Percentiles rank a stretch among this genome's conserved stretches.
phyloP scores from a whole-genome alignment of 1,140 invertebrate genomes.

The Drosophila varians region DNA sequence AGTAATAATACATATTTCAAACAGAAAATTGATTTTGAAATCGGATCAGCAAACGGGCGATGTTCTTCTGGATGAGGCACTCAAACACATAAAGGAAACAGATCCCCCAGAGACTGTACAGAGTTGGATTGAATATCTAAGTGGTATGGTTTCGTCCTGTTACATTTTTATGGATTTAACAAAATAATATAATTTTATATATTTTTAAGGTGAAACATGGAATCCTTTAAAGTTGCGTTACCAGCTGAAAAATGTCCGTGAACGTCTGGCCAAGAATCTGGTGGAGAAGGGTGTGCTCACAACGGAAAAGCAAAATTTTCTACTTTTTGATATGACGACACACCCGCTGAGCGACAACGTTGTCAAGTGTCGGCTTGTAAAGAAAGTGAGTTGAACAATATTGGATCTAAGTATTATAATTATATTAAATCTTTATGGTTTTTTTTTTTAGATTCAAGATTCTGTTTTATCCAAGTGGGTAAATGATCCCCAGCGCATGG shows the following conservation, averaged over 20 bases:
- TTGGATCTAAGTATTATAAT: background rate
- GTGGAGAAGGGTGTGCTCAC: conserved; percentile 99
- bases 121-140: conserved; percentile 99
- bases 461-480: conserved; percentile 98
- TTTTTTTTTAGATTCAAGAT: conserved; percentile 93
- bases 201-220: conserved; percentile 97
- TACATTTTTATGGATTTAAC: background rate
- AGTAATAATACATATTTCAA: conserved; percentile 58
- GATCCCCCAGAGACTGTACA: conserved; percentile 98
- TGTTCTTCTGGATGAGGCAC: conserved; percentile 98
- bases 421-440: background rate
- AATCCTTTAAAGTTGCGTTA: conserved; percentile 99
- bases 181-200: background rate
- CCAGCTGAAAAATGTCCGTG: conserved; percentile 99
- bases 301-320: conserved; percentile 99
- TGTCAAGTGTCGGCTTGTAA: conserved; percentile 98
- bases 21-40: conserved; percentile 86
- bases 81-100: conserved; percentile 99
- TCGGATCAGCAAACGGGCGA: conserved; percentile 97
- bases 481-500: conserved; percentile 98
- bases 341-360: conserved; percentile 98
- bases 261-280: conserved; percentile 99
- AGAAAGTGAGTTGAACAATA: conserved; percentile 88
- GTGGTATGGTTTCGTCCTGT: conserved; percentile 87
- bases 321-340: conserved; percentile 99